These are phyloP conservation scores for Connochaetes taurinus DNA, from an alignment of 2,113 vertebrate species.

Conservation along the genomic window DNA sequence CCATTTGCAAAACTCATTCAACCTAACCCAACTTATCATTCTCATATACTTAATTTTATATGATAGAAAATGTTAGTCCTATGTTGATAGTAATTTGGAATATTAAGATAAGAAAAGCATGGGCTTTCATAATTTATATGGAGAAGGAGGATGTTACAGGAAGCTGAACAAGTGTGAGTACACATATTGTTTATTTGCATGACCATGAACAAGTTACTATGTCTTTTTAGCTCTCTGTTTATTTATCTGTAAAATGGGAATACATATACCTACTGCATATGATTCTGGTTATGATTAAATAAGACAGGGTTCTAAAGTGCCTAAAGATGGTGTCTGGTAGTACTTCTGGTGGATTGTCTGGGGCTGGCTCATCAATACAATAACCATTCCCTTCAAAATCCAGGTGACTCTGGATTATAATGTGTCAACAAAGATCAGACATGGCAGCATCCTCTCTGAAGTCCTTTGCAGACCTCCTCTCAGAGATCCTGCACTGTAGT, in stretches of 20 bases:
- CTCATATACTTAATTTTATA: neutral
- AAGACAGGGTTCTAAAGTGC: neutral
- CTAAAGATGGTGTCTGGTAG: neutral
- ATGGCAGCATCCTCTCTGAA: neutral
- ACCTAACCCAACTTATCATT: neutral
- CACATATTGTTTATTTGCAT: neutral
- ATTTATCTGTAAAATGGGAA: neutral
- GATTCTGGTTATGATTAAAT: neutral
- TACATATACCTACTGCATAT: neutral
- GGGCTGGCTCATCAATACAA: neutral
- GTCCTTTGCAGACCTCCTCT: neutral
- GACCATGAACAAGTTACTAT: neutral
- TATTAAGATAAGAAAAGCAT: neutral
- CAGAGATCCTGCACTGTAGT: neutral
- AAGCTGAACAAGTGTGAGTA: neutral
- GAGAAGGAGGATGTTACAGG: neutral
- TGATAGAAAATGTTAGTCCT: neutral
- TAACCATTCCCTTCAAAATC: neutral
- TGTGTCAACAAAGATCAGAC: neutral
- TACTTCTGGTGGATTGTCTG: neutral
- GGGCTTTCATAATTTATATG: neutral
- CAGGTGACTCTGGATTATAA: neutral
- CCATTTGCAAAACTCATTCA: neutral
- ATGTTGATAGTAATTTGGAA: neutral
- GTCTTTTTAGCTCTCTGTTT: neutral